These are phyloP conservation scores for Megaustenia siamemsis DNA, from an alignment of 2,888 invertebrate genomes.

Conservation along the genomic window DNA sequence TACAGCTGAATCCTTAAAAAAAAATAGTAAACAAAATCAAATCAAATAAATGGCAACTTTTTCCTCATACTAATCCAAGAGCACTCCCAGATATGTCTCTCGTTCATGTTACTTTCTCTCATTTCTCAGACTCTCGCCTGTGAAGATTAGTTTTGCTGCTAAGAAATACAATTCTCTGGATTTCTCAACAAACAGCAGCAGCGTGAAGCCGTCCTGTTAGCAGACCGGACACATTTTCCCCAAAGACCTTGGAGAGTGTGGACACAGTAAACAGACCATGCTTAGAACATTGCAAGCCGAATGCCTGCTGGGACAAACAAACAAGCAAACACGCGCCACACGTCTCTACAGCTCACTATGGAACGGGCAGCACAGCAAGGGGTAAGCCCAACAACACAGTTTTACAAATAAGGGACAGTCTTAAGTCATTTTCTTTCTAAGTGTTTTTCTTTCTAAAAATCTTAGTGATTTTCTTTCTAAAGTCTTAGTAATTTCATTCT, in stretches of 20 bases:
- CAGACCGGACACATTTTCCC: constrained; percentile 26
- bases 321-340: constrained; percentile 18
- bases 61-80: too few species aligned
- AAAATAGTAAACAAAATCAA: too few species aligned
- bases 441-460: too few species aligned
- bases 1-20: too few species aligned
- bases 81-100: too few species aligned
- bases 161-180: constrained; percentile 4
- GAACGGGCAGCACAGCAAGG: not conserved
- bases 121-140: not conserved
- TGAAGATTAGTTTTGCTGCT: not conserved
- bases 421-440: not conserved
- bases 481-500: too few species aligned
- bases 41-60: too few species aligned
- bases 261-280: constrained; percentile 34
- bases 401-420: not conserved
- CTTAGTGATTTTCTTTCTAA: too few species aligned
- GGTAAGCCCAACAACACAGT: not conserved
- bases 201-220: constrained; percentile 28
- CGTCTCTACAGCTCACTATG: not conserved
- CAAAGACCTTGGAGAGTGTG: constrained; percentile 41
- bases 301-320: constrained; percentile 35
- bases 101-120: too few species aligned
- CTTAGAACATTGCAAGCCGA: constrained; percentile 21
- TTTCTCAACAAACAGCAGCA: constrained; percentile 17